Evolutionary conservation across 1,140 invertebrate genomes (phyloP).

Genomic region (Laupala kohalensis): DNA sequence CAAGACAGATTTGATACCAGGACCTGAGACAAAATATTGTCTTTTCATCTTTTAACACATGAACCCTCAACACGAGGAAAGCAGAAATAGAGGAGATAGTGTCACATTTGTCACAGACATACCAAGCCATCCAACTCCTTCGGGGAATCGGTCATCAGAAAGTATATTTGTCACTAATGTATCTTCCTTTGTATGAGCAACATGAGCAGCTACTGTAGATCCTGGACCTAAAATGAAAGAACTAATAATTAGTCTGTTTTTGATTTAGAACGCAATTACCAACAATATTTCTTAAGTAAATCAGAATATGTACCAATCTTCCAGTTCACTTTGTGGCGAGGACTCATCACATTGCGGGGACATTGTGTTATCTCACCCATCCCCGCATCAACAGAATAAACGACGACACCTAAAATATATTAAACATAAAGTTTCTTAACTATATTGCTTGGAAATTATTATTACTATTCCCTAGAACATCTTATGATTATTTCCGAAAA

Average conservation of each 20-base stretch:
- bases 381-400: conserved; percentile 34
- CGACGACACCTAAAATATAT: conserved; percentile 31
- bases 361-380: conserved; percentile 34
- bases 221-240: conserved; percentile 23
- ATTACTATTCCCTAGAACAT: no score
- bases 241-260: neutral
- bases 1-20: conserved; percentile 32
- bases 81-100: no score
- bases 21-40: no score
- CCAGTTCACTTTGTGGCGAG: conserved; percentile 35
- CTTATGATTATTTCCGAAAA: no score
- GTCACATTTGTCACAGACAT: no score
- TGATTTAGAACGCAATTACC: neutral
- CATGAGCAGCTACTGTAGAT: conserved; percentile 35
- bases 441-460: no score
- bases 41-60: no score
- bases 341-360: conserved; percentile 27
- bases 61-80: no score
- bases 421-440: no score
- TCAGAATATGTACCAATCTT: conserved; percentile 22
- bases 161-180: conserved; percentile 34
- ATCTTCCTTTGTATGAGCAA: conserved; percentile 35
- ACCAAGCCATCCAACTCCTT: conserved; percentile 32
- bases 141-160: conserved; percentile 33
- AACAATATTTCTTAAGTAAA: neutral